Evolutionary conservation across 2,888 invertebrate genomes (phyloP), one percentile per base, ranked within the genome.

Genomic region (Timandra comae): DNA sequence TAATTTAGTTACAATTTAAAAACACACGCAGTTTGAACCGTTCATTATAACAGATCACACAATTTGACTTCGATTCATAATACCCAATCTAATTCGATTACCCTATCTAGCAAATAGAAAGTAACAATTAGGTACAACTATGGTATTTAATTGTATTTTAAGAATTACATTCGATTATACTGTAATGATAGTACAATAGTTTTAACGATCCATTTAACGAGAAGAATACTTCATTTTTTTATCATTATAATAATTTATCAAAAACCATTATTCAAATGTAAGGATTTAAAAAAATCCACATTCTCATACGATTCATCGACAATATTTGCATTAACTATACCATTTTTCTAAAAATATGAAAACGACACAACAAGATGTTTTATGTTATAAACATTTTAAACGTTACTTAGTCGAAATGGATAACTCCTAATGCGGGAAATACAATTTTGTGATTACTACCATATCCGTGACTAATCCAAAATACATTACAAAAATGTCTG

Each of bases 91-190:
- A 84, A 82, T 84, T 84, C 80, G 72, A 80, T 82, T 82, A 82
- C 80, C 81, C 84, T 84, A 84, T 84, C 82, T 84, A 84, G 82
- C 79, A 80, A 81, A 79, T 81, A 84, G 79, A 84, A 82, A 78
- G 73, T 82, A 84, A 84, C 81, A 84, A 80, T 80, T 81, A 82
- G 79, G 81, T 81, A 81, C 73, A 74, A 69, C 74, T 75, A 73
- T 75, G 68, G 72, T 77, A 71, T 71, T 74, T 20, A 42, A 42
- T 39, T 52, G 61, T 73, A 59, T 65, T 56, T 63, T 62, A 64
- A 66, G 63, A 70, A 62, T 65, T 73, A 69, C 34, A 55, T 66
- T 74, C 65, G 68, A 72, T 66, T 76, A 76, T 56, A 77, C 67
- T 75, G 77, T 66, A 67, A 67, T 72, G 66, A 66, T 68, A 69